Conservation (phyloP, 1,140 invertebrate genomes). For the Trichonephila clavipes region DNA sequence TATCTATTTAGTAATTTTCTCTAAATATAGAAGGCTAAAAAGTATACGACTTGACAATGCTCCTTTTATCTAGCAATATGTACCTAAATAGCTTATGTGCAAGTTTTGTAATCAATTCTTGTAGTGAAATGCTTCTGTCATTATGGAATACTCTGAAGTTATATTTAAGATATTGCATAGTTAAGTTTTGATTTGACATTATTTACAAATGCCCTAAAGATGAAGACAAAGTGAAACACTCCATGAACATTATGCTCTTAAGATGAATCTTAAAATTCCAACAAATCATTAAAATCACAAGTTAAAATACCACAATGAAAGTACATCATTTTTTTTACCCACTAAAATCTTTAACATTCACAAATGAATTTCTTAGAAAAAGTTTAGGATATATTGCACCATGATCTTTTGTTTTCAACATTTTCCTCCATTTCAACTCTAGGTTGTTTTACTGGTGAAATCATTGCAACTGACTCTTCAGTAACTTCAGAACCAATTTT, state of each 20-base stretch:
- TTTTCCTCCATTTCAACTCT: neutral
- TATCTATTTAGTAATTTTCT: no score
- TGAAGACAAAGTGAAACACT: neutral
- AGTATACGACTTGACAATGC: no score
- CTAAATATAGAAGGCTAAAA: no score
- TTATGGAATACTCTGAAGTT: neutral
- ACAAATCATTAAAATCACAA: conserved; percentile 2
- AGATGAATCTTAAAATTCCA: neutral
- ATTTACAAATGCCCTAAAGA: neutral
- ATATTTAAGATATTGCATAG: neutral
- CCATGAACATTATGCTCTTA: neutral
- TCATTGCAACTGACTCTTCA: conserved; percentile 17
- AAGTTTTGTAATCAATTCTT: no score
- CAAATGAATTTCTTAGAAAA: neutral
- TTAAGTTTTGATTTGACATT: neutral
- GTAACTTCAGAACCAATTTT: conserved; percentile 48
- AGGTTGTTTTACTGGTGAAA: neutral
- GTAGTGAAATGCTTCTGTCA: no score
- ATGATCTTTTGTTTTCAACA: conserved; percentile 32
- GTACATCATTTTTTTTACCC: neutral
- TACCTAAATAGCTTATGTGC: no score
- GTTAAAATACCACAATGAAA: neutral
- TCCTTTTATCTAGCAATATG: no score
- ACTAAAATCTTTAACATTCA: neutral
- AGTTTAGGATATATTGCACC: conserved; percentile 52